A percentile compares a stretch with the other conserved stretches of the same genome.
These are phyloP conservation scores for Hemibagrus wyckioides DNA, from an alignment of 2,113 vertebrate species.

Conservation along the genomic window DNA sequence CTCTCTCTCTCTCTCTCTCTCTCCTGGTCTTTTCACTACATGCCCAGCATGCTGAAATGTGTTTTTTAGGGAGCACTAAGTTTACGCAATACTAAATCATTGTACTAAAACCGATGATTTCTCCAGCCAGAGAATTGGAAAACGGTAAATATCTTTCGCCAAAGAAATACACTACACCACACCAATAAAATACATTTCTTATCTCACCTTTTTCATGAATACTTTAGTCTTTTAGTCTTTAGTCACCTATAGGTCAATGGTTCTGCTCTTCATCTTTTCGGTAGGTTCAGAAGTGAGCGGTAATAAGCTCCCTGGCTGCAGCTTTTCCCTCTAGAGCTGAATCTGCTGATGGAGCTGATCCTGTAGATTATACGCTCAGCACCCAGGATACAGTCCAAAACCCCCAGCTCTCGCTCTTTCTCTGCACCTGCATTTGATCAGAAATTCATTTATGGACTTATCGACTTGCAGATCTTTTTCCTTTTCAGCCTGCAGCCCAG, in stretches of 20 bases:
- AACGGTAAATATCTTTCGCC: background rate
- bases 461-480: constrained; percentile 40
- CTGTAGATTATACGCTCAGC: constrained; percentile 28
- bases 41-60: background rate
- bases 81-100: background rate
- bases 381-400: constrained; percentile 29
- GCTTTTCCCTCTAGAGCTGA: constrained; percentile 15
- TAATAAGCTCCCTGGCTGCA: background rate
- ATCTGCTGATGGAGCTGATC: constrained; percentile 48
- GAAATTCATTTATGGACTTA: constrained; percentile 37
- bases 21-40: background rate
- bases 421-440: constrained; percentile 46
- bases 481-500: background rate
- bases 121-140: background rate
- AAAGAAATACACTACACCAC: background rate
- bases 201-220: background rate
- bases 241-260: constrained; percentile 2
- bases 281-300: constrained; percentile 3
- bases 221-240: background rate
- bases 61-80: background rate
- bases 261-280: constrained; percentile 3
- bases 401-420: background rate
- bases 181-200: background rate
- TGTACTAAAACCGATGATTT: background rate
- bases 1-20: no score